Percentiles rank a stretch among this genome's conserved stretches.
These are phyloP conservation scores for Stichodactyla helianthus DNA, from an alignment of 64 coral and sea anemone species.

Conservation along the genomic window DNA sequence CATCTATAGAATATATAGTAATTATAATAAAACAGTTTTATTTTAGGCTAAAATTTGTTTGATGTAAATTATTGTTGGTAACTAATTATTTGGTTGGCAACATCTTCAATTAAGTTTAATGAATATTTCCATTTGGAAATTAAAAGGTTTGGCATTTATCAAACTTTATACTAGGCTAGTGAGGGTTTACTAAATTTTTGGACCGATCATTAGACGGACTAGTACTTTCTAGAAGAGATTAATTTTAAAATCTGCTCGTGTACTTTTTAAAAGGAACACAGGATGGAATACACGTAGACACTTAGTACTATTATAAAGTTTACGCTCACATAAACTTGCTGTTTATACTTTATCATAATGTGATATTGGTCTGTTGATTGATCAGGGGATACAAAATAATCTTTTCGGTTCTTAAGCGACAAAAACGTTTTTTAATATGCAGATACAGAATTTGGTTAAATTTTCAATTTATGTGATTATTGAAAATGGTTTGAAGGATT, in stretches of 20 bases:
- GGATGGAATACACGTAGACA: not conserved
- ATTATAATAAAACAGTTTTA: not conserved
- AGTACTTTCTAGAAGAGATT: not conserved
- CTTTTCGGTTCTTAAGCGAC: not conserved
- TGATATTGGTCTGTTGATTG: not conserved
- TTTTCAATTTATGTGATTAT: too few relatives aligned
- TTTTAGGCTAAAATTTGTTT: not conserved
- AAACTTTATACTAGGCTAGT: not conserved
- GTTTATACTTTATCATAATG: not conserved
- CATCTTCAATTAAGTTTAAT: not conserved
- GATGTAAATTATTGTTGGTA: not conserved
- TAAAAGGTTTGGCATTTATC: not conserved
- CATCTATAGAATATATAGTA: not conserved
- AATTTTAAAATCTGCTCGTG: not conserved
- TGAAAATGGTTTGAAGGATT: not conserved
- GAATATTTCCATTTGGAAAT: not conserved
- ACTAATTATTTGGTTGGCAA: not conserved
- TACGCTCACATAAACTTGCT: not conserved
- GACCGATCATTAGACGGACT: not conserved
- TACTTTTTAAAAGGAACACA: not conserved
- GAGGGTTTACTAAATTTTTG: not conserved
- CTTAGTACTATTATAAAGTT: not conserved
- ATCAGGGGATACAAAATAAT: not conserved
- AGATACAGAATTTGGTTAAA: too few relatives aligned
- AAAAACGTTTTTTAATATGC: too few relatives aligned